phyloP scores from a whole-genome alignment of 2,888 invertebrate genomes.

The Phengaris alcon region DNA sequence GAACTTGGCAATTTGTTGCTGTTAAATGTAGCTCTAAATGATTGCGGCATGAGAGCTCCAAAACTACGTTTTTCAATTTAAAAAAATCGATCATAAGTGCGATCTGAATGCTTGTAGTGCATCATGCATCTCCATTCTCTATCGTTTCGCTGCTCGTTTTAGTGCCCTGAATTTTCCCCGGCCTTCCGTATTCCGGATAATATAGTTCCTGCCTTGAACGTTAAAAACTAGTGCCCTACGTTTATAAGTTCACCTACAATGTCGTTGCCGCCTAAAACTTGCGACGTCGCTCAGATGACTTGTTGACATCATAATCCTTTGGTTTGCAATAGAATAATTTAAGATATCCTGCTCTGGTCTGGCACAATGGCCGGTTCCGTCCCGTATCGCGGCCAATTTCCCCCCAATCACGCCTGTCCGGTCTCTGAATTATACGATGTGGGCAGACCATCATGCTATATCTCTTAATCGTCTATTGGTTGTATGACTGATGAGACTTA shows the following conservation, averaged over 20 bases:
- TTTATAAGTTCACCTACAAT: background rate
- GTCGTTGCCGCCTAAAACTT: background rate
- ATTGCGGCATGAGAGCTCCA: too few relatives aligned
- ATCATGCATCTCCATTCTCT: too few relatives aligned
- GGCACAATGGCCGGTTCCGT: conserved; percentile 52
- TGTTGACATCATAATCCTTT: conserved; percentile 46
- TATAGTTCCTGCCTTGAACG: too few relatives aligned
- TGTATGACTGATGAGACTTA: background rate
- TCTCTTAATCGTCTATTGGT: conserved; percentile 17
- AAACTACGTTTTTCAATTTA: too few relatives aligned
- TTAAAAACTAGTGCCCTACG: too few relatives aligned
- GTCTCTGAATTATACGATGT: conserved; percentile 49
- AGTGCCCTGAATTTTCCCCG: too few relatives aligned
- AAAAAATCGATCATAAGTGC: too few relatives aligned
- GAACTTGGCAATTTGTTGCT: background rate
- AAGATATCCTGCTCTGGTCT: conserved; percentile 49
- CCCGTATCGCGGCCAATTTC: conserved; percentile 53
- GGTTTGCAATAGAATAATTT: conserved; percentile 52
- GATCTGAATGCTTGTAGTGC: too few relatives aligned
- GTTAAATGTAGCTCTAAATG: too few relatives aligned
- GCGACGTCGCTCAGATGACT: conserved; percentile 36
- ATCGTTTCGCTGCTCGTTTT: too few relatives aligned
- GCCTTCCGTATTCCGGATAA: too few relatives aligned
- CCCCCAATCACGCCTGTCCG: conserved; percentile 46
- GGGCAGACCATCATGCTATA: conserved; percentile 38